Conservation (phyloP, 1,140 invertebrate genomes). For the Pissodes strobi region DNA sequence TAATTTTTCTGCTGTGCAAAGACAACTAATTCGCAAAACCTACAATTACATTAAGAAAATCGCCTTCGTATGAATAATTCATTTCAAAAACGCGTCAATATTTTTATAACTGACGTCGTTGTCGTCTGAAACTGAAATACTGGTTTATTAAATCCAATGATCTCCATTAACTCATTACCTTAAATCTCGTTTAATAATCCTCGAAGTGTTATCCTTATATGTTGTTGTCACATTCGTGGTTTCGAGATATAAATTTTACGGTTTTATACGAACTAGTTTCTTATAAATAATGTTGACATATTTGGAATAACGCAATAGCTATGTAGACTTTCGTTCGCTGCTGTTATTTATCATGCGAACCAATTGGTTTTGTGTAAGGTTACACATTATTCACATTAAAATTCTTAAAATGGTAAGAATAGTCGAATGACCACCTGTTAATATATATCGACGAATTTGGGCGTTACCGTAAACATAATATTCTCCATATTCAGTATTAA, state of each 20-base stretch:
- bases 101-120: not conserved
- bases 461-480: too few relatives aligned
- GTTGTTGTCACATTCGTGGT: slow-evolving; percentile 7
- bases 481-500: too few relatives aligned
- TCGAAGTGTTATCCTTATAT: slow-evolving; percentile 14
- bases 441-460: too few relatives aligned
- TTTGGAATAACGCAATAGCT: not conserved
- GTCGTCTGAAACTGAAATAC: not conserved
- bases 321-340: not conserved
- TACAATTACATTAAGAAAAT: slow-evolving; percentile 9
- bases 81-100: not conserved
- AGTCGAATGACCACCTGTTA: not conserved
- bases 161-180: slow-evolving; percentile 21
- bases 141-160: slow-evolving; percentile 16
- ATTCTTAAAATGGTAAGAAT: not conserved
- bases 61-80: not conserved
- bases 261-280: not conserved
- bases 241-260: slow-evolving; percentile 1
- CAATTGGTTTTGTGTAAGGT: not conserved
- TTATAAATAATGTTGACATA: slow-evolving; percentile 1
- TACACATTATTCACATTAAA: not conserved
- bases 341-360: not conserved
- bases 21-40: slow-evolving; percentile 3
- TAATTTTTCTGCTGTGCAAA: not conserved
- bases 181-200: slow-evolving; percentile 12